Base-by-base conservation (phyloP, 2,113 vertebrate genomes). In the Microtus richardsoni region DNA sequence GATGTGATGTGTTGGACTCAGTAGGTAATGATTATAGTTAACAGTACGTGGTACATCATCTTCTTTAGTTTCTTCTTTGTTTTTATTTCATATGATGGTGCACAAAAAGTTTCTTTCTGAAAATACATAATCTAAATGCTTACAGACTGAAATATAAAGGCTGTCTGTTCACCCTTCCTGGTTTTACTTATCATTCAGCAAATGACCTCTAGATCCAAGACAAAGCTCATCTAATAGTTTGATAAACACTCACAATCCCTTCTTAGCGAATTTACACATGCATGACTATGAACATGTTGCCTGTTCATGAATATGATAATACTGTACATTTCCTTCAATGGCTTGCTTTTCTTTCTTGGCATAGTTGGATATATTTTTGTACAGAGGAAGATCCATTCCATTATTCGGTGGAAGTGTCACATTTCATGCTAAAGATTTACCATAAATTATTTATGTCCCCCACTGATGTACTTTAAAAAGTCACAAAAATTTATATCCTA, bases 21-120 rank as follows among this genome's bases (percentile, higher is more conserved):
- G 22, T 24, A 78, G 44, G 39, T 58, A 33, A 13, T 84, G 21
- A 54, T 16, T 13, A 49, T 7, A 62, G 94, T 68, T 84, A 26
- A 83, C n/a, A 6, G 74, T 54, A 58, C 26, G 24, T 36, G 60
- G 74, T 49, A 58, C 19, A 73, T 62, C 41, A 26, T 62, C 30
- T 68, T 71, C 54, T 13, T 28, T 60, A 73, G 26, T 10, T 95
- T 91, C 85, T 52, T 47, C 16, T 64, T 47, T 83, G 33, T 79
- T 94, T 95, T 94, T 52, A n/a, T 77, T 68, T 86, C 85, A 58
- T 87, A n/a, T 54, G 49, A 30, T 58, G 28, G 77, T 77, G 39
- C 2, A 36, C 66, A 89, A 80, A 74, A 58, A 62, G 30, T 79
- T 82, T 28, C 3, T 80, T 77, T 30, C 47, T 73, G 36, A 66